These are phyloP conservation scores for Botrylloides violaceus DNA, from an alignment of 23 tunicate genomes.

Conservation along the genomic window DNA sequence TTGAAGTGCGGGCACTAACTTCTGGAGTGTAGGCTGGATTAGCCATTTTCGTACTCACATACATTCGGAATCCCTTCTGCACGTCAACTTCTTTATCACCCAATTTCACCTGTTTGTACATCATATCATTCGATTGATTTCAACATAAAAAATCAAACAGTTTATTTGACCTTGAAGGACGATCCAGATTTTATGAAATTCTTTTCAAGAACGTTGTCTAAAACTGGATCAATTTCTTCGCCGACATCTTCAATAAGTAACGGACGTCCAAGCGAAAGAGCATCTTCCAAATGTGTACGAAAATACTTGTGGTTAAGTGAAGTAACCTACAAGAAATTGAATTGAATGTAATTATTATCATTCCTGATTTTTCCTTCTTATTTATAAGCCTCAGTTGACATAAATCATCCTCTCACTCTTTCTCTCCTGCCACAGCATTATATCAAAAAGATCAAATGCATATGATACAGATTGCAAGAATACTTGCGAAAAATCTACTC, in stretches of 20 bases:
- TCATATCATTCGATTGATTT: no score
- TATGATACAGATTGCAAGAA: no score
- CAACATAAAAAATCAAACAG: no score
- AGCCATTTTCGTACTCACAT: slow-evolving; percentile 84
- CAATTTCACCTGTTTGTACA: slow-evolving; percentile 80
- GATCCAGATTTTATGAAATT: slow-evolving; percentile 97
- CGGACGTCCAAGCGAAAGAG: slow-evolving; percentile 81
- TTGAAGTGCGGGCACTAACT: slow-evolving; percentile 88
- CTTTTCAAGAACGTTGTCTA: slow-evolving; percentile 88
- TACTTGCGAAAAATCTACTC: no score
- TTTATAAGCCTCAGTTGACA: neutral
- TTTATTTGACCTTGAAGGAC: slow-evolving; percentile 15
- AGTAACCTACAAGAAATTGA: slow-evolving; percentile 30
- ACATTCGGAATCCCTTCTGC: slow-evolving; percentile 63
- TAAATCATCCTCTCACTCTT: no score
- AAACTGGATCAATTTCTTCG: slow-evolving; percentile 91
- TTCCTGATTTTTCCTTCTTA: neutral
- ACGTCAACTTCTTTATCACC: slow-evolving; percentile 98
- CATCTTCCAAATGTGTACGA: slow-evolving; percentile 85
- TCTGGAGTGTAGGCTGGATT: slow-evolving; percentile 98
- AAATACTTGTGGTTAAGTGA: slow-evolving; percentile 80
- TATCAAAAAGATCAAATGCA: neutral
- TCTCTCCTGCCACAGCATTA: neutral
- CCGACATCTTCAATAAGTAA: slow-evolving; percentile 87
- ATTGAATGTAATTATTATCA: neutral